Base-by-base conservation (phyloP, 2,797 vertebrate species). In the Enoplosus armatus region DNA sequence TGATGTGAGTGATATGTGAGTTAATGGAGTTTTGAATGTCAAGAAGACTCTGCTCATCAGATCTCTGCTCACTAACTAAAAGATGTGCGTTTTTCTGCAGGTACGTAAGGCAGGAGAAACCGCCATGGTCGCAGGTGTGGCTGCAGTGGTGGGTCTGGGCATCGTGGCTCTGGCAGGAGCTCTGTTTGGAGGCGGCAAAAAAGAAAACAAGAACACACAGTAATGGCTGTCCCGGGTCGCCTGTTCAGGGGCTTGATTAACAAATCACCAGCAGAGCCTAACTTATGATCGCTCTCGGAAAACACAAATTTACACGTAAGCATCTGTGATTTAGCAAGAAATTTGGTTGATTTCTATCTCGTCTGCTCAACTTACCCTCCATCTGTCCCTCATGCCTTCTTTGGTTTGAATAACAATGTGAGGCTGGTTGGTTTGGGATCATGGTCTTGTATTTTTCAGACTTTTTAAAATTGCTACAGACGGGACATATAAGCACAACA, bases 41-140 rank as follows among this genome's bases (percentile, higher is more conserved):
- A 39, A 22, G 35, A 43, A n/a, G 18, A 27, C 45, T 59, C 43
- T 18, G 48, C 22, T 58, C n/a, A 35, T 37, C 3, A 14, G 0
- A 1, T 33, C 6, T 6, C n/a, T 29, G 53, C 43, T 35, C 35
- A 35, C 37, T 4, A 8, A 29, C 33, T 60, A 1, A 53, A 41
- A 45, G 8, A 8, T 53, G 18, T 55, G 4, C 5, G 2, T 74
- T 67, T 39, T 27, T 81, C 60, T 70, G 55, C 85, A 96, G 95
- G 95, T 96, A 63, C 68, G 81, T 24, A 63, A 87, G 5, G 94
- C 85, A 1, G 82, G 86, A 62, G 79, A 94, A 72, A 9, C 33
- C 0, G 90, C 22, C 3, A 0, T 87, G 39, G 37, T 20, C 0
- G 53, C 74, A 1, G 88, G 93, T 0, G 0, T 70, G 1, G 76